phyloP scores from a whole-genome alignment of 2,113 vertebrate genomes.

The Alouatta palliata region DNA sequence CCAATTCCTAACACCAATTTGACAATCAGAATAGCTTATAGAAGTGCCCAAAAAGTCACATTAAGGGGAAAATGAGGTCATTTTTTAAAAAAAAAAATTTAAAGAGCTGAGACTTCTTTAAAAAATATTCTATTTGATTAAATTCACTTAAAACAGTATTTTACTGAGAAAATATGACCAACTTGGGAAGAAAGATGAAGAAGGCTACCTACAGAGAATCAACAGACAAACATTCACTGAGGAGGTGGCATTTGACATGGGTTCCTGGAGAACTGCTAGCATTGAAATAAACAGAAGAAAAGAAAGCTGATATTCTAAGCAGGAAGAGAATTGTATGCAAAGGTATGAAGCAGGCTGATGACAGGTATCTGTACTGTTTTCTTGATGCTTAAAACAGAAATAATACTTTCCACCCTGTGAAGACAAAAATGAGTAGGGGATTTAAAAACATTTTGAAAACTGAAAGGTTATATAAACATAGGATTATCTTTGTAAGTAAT shows the following conservation, averaged over 20 bases:
- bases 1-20: background rate
- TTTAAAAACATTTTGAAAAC: background rate
- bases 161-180: conserved; percentile 37
- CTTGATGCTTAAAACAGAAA: background rate
- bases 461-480: background rate
- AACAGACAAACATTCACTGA: background rate
- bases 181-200: background rate
- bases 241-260: background rate
- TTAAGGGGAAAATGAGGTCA: background rate
- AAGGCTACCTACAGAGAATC: background rate
- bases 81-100: background rate
- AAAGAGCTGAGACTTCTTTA: background rate
- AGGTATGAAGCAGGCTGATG: background rate
- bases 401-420: background rate
- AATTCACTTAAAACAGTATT: background rate
- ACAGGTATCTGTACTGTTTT: background rate
- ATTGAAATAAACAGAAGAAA: background rate
- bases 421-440: background rate
- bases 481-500: background rate
- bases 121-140: background rate
- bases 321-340: background rate
- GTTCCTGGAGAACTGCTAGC: background rate
- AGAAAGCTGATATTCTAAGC: background rate
- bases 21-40: background rate
- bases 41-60: background rate